phyloP scores from a whole-genome alignment of 2,888 invertebrate genomes.

The Pristionchus arcanus region DNA sequence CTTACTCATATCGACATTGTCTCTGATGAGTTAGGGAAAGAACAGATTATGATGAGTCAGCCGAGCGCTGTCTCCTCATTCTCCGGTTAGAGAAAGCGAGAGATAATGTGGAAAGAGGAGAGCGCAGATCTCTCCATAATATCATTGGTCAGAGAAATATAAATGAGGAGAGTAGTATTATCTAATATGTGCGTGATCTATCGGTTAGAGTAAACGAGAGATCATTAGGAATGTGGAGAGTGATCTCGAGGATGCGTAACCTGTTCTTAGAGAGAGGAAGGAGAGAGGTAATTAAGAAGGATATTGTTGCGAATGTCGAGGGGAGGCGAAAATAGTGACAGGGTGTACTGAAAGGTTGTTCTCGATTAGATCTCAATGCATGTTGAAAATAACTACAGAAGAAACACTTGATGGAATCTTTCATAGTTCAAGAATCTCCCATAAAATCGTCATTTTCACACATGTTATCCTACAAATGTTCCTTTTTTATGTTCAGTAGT shows the following conservation, averaged over 20 bases:
- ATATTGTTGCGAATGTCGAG: conserved; percentile 3
- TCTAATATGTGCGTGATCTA: too few relatives aligned
- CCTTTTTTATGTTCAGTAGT: too few relatives aligned
- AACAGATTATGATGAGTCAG: background rate
- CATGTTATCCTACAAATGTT: too few relatives aligned
- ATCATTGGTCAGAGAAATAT: too few relatives aligned
- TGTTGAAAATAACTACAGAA: too few relatives aligned
- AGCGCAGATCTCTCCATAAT: background rate
- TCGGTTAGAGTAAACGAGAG: background rate
- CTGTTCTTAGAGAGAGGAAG: background rate
- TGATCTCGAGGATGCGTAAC: conserved; percentile 23
- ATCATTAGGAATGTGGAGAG: background rate
- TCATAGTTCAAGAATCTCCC: too few relatives aligned
- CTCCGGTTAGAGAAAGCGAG: background rate
- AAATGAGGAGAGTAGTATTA: too few relatives aligned
- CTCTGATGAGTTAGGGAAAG: too few relatives aligned
- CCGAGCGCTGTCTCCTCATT: background rate
- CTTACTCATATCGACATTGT: too few relatives aligned
- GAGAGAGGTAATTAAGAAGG: background rate
- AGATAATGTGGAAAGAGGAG: background rate
- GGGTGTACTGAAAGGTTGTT: background rate
- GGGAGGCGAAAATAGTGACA: background rate
- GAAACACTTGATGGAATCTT: background rate
- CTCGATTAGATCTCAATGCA: background rate
- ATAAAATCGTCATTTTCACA: too few relatives aligned